Evolutionary conservation across 2,888 invertebrate genomes (phyloP), one percentile per base, ranked within the genome.

Genomic region (Liposcelis brunnea): DNA sequence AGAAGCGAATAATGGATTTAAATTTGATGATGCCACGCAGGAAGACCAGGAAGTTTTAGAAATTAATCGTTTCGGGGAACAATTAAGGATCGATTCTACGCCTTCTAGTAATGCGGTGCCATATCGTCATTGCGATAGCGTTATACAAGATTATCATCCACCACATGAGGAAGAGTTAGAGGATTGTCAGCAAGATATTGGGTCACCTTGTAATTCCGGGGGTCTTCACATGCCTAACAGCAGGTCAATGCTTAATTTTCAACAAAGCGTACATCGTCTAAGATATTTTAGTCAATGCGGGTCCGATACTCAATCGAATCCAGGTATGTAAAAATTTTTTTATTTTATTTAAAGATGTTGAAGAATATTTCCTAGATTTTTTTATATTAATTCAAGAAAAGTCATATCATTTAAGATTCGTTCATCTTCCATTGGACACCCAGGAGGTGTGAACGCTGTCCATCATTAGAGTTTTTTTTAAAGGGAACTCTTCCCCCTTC

Each of bases 271-370:
- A 35, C 68, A 67, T 36, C 50, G 46, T 52, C 64, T 72, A 51
- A 68, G 77, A 21, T 71, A 71, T 58, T 69, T 74, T 55, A 79
- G 77, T 55, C 76, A 77, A 50, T 75, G 74, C 55, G 68, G 15
- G 5, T 15, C 40, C 11, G 21, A 18, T n/a, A 40, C 14, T 40
- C 19, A 46, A 47, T 40, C 15, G 31, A 11, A 16, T 47, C 15
- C 21, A 14, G 48, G 47, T 48, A 47, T 43, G 18, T 12, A 6
- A 11, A 45, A 42, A 26, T n/a, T 33, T 6, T 16, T 45, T 18
- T 7, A 19, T 38, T 45, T 3, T 2, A 15, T 32, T 15, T 15
- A 44, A 42, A 16, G 34, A n/a, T 31, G 31, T 45, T 15, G 8
- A 19, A 16, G 15, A 18, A 6, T 14, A 18, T 42, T 18, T 8